These are phyloP conservation scores for Parauchenoglanis punctatus DNA, from an alignment of 2,797 vertebrate species.

Conservation along the genomic window DNA sequence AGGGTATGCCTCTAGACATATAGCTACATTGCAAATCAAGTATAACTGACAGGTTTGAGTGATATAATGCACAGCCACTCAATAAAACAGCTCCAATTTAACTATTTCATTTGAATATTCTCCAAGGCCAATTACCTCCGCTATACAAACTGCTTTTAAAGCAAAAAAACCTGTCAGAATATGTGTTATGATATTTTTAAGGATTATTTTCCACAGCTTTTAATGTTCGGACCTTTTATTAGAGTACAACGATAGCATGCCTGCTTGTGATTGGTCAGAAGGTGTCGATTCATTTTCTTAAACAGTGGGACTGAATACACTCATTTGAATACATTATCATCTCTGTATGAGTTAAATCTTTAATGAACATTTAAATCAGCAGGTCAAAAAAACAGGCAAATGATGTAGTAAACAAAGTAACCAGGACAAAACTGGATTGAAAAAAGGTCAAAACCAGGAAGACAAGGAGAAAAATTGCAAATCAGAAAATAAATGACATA, in stretches of 20 bases:
- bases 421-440: not conserved
- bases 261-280: not conserved
- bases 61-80: slow-evolving; percentile 73
- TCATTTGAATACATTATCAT: not conserved
- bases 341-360: not conserved
- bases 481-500: not conserved
- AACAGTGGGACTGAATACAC: not conserved
- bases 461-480: not conserved
- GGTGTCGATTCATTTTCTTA: not conserved
- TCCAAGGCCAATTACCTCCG: slow-evolving; percentile 58
- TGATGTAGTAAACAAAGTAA: not conserved
- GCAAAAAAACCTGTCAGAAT: not conserved
- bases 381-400: not conserved
- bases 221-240: not conserved
- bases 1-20: slow-evolving; percentile 70
- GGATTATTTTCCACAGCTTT: not conserved
- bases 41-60: slow-evolving; percentile 72
- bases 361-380: not conserved
- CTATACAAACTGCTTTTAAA: slow-evolving; percentile 2
- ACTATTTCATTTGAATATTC: slow-evolving; percentile 66
- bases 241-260: not conserved
- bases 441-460: not conserved
- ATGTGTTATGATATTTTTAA: not conserved
- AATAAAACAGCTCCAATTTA: slow-evolving; percentile 72
- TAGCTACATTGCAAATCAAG: slow-evolving; percentile 72